Evolutionary conservation across 2,113 vertebrate genomes (phyloP).

Genomic region (Corynorhinus townsendii): DNA sequence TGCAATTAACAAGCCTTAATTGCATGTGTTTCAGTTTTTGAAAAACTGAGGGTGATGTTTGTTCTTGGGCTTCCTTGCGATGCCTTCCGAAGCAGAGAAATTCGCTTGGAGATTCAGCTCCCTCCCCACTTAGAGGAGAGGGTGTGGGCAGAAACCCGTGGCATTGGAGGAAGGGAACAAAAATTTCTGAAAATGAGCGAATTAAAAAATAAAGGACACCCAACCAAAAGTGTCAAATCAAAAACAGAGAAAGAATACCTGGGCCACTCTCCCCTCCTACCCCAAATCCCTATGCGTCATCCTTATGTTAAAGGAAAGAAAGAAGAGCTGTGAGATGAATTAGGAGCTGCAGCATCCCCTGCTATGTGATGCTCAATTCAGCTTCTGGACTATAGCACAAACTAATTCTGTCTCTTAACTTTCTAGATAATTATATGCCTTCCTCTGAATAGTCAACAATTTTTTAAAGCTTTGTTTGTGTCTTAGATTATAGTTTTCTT

Average conservation of each 20-base stretch:
- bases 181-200: neutral
- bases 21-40: too few relatives aligned
- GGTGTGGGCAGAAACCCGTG: neutral
- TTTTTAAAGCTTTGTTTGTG: neutral
- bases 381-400: neutral
- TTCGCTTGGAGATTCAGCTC: neutral
- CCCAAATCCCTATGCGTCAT: neutral
- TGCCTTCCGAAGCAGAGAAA: neutral
- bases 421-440: neutral
- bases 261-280: rapidly evolving
- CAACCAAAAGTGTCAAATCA: neutral
- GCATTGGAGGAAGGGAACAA: neutral
- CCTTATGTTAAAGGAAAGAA: neutral
- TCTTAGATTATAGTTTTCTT: neutral
- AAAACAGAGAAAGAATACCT: neutral
- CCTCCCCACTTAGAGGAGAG: neutral
- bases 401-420: neutral
- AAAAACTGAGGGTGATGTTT: neutral
- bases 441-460: neutral
- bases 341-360: neutral
- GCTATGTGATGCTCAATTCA: neutral
- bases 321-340: neutral
- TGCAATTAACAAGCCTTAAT: neutral
- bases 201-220: neutral
- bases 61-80: neutral